Evolutionary conservation across 2,113 vertebrate genomes (phyloP).

Genomic region (Microcebus griseorufus): DNA sequence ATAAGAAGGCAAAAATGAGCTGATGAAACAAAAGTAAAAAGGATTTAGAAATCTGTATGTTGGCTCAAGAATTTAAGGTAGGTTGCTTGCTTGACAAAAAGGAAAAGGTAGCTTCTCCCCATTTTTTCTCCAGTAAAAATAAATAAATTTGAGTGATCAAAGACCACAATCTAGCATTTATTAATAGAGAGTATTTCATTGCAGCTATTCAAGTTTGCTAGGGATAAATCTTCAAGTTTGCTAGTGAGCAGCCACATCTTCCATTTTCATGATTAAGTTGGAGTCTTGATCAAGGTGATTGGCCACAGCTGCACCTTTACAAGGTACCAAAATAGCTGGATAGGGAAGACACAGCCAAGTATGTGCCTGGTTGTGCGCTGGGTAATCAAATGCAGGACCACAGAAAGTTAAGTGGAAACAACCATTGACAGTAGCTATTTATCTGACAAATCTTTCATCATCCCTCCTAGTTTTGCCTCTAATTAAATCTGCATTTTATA

Average conservation of each 20-base stretch:
- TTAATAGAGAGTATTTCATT: constrained; percentile 34
- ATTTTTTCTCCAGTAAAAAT: background rate
- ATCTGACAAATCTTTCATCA: background rate
- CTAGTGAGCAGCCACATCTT: background rate
- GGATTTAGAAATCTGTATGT: background rate
- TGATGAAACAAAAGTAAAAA: background rate
- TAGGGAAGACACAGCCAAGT: background rate
- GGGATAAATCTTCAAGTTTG: background rate
- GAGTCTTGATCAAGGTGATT: background rate
- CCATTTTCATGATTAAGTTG: background rate
- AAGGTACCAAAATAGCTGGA: background rate
- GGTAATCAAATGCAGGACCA: background rate
- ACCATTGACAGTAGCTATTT: background rate
- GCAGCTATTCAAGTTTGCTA: background rate
- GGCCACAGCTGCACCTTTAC: no score
- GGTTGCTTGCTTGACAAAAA: background rate
- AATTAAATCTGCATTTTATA: constrained; percentile 12
- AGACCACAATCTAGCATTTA: background rate
- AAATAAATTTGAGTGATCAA: background rate
- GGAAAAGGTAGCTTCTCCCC: background rate
- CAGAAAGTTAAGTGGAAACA: background rate
- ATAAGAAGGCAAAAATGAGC: background rate
- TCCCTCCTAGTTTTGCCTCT: background rate
- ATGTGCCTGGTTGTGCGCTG: background rate
- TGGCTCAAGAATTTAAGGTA: constrained; percentile 23